These are phyloP conservation scores for Platycheirus albimanus DNA, from an alignment of 2,888 invertebrate species.

Conservation along the genomic window DNA sequence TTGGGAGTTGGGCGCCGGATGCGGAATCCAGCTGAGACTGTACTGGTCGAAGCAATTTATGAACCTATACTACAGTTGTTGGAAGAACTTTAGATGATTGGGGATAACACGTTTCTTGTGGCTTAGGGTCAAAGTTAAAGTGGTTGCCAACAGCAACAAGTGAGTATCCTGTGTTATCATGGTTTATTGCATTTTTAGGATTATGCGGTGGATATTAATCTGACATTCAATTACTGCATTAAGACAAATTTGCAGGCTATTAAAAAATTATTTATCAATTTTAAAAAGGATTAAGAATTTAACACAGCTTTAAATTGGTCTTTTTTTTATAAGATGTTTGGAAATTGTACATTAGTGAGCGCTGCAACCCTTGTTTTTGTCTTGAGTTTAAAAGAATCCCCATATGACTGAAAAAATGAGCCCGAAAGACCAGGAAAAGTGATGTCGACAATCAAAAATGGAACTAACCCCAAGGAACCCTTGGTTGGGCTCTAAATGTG, in stretches of 20 bases:
- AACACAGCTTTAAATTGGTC: too few species aligned
- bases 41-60: conserved; percentile 2
- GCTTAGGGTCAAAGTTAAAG: too few species aligned
- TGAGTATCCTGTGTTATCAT: not conserved
- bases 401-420: too few species aligned
- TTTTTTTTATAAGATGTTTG: too few species aligned
- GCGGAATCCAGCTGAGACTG: conserved; percentile 19
- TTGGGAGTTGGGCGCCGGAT: not conserved
- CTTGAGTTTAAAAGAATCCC: too few species aligned
- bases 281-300: too few species aligned
- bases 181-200: not conserved
- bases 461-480: too few species aligned
- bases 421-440: too few species aligned
- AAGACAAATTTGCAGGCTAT: not conserved
- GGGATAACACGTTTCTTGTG: not conserved
- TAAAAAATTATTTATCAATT: not conserved
- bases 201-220: not conserved
- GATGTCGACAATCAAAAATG: too few species aligned
- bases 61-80: conserved; percentile 6
- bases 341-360: too few species aligned
- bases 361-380: too few species aligned
- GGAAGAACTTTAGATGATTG: not conserved
- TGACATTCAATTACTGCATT: not conserved
- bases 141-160: not conserved
- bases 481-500: too few species aligned